phyloP scores from a whole-genome alignment of 2,113 vertebrate species.

The Suncus etruscus region DNA sequence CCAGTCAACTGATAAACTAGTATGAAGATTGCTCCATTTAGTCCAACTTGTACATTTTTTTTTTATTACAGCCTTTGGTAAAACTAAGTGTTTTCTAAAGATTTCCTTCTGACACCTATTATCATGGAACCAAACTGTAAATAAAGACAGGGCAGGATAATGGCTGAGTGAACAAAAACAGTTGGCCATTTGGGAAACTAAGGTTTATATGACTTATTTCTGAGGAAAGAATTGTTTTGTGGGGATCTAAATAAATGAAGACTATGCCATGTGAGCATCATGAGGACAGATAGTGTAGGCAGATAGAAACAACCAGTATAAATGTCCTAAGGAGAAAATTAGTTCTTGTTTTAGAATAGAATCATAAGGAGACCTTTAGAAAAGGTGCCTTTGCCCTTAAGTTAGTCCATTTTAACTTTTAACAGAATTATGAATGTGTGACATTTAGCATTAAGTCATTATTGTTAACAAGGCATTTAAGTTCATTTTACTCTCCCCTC shows the following conservation, averaged over 20 bases:
- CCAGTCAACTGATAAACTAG: not conserved
- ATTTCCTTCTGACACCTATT: not conserved
- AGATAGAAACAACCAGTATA: not conserved
- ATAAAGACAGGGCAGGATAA: not conserved
- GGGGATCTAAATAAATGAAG: not conserved
- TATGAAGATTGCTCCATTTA: not conserved
- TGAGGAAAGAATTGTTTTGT: not conserved
- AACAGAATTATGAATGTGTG: conserved; percentile 7
- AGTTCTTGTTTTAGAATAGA: not conserved
- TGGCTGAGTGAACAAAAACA: too few relatives aligned
- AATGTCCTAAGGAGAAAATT: not conserved
- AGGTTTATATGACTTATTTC: not conserved
- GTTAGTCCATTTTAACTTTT: conserved; percentile 5
- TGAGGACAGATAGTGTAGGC: not conserved
- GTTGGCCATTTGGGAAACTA: not conserved
- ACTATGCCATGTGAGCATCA: not conserved
- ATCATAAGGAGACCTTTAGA: not conserved
- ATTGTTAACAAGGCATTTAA: not conserved
- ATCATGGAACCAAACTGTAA: not conserved
- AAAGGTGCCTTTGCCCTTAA: not conserved
- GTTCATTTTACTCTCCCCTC: not conserved
- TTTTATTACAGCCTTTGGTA: not conserved
- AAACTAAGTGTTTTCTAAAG: not conserved
- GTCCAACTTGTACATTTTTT: too few relatives aligned
- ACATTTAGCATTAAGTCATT: not conserved